Evolutionary conservation across 2,888 invertebrate genomes (phyloP), one percentile per base, ranked within the genome.

Genomic region (Oegoconia quadripuncta): DNA sequence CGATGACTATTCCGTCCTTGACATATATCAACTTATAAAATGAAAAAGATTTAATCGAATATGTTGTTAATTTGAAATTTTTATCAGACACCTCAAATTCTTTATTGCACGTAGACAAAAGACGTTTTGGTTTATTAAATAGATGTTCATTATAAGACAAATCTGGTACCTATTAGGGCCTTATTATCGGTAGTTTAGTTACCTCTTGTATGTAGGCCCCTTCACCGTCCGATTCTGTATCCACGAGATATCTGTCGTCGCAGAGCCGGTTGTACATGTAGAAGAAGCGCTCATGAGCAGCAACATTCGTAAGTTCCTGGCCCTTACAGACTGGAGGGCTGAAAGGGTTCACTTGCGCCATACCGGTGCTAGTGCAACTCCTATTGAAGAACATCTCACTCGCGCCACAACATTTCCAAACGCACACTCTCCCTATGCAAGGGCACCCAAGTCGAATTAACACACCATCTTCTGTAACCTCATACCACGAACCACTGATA

Each of bases 191-290:
- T n/a, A n/a, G n/a, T n/a, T n/a, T n/a, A n/a, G 52, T 63, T 56
- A 84, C 86, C 74, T 80, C 65, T 66, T 86, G 86, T 18, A 86
- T 55, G 39, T 69, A 82, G 29, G 80, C 53, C 20, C 75, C 64
- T 30, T 76, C 74, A 3, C 40, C 28, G 0, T 42, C 35, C 4
- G 35, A 37, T 1, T 35, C 52, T 0, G 77, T 54, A 38, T 76
- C 77, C 1, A 79, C 73, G 17, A 73, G 39, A 39, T 83, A 87
- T 42, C 73, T 71, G 0, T 73, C 72, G 1, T 28, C 34, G 39
- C 82, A 84, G 3, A 67, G 43, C 14, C 55, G 50, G 26, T 44
- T 43, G 42, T 74, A 55, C 65, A 83, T 64, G 44, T 69, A 80
- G 50, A 76, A 76, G 60, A 86, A 87, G 12, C 60, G 66, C 17